phyloP scores from a whole-genome alignment of 2,888 invertebrate genomes.

The Ophioninae sp. region DNA sequence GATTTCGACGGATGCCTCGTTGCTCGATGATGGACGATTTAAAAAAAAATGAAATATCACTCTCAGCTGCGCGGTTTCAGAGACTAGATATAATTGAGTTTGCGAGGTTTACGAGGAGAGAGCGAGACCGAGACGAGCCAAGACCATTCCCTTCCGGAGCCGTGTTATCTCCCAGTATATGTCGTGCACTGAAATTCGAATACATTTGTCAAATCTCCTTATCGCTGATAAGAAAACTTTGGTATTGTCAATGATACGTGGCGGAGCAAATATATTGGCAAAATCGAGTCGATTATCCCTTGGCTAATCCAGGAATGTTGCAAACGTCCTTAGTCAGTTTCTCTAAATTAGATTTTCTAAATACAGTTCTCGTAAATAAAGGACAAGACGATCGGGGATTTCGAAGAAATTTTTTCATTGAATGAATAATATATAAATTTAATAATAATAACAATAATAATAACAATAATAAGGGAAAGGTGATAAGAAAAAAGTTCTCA shows the following conservation, averaged over 20 bases:
- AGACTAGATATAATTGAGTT: conserved; percentile 67
- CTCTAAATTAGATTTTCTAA: no score
- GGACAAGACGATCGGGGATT: no score
- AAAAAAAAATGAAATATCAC: conserved; percentile 15
- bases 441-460: no score
- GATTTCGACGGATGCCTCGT: conserved; percentile 26
- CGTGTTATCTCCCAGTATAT: conserved; percentile 89
- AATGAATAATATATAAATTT: no score
- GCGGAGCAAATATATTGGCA: no score
- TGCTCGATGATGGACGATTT: conserved; percentile 21
- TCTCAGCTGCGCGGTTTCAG: conserved; percentile 61
- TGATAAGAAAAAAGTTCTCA: no score
- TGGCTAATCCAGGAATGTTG: no score
- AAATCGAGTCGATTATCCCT: no score
- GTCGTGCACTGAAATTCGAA: conserved; percentile 84
- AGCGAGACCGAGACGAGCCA: conserved; percentile 86
- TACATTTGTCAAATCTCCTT: background rate
- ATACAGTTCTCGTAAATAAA: no score
- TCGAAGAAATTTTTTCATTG: no score
- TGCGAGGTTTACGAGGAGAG: conserved; percentile 77
- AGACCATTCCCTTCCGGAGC: conserved; percentile 87
- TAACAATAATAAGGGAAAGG: no score
- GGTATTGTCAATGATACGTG: background rate
- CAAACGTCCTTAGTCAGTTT: no score
- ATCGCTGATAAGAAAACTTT: background rate